Base-by-base conservation (phyloP, 2,797 vertebrate genomes). In the Chromobotia macracanthus region DNA sequence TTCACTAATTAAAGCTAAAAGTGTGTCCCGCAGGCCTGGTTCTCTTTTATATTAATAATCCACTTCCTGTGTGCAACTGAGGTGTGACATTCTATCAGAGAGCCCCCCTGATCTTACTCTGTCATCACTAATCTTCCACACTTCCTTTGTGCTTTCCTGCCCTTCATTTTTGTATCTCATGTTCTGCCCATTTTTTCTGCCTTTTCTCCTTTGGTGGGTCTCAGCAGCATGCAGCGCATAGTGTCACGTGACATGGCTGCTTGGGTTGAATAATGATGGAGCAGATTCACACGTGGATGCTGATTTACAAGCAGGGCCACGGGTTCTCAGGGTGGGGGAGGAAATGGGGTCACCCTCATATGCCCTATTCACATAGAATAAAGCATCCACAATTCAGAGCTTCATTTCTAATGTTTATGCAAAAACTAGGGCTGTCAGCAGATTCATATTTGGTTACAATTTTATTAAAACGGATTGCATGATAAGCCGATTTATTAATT, bases 51-150 rank as follows among this genome's bases (percentile, higher is more conserved):
- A 60, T 80, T 82, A 83, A 71, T 80, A 78, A 67, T 41, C 67
- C 77, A 41, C 66, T 77, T 38, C 74, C 71, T 82, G 84, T 86
- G 83, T 90, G 88, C 87, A 87, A 86, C 76, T 83, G 85, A 82
- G 79, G 53, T 82, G 74, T 80, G 77, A 72, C 56, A 51, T 77
- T 77, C 80, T 31, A 77, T 61, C 61, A 76, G 68, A 79, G 67
- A 65, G 38, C 21, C 44, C 25, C 71, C 18, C 81, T 67, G n/a
- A 55, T 21, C 3, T 79, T 70, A 58, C 74, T 82, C 72, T 70
- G 83, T 64, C 23, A 44, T 28, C 18, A 50, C 38, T 19, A 75
- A 28, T 65, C 76, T 44, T 51, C 48, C 46, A 19, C 64, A 56
- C 44, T 64, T 79, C 60, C 31, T 21, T 51, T 48, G 19, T 60